Conservation (phyloP, 2,113 vertebrate species). For the Platysternon megacephalum region DNA sequence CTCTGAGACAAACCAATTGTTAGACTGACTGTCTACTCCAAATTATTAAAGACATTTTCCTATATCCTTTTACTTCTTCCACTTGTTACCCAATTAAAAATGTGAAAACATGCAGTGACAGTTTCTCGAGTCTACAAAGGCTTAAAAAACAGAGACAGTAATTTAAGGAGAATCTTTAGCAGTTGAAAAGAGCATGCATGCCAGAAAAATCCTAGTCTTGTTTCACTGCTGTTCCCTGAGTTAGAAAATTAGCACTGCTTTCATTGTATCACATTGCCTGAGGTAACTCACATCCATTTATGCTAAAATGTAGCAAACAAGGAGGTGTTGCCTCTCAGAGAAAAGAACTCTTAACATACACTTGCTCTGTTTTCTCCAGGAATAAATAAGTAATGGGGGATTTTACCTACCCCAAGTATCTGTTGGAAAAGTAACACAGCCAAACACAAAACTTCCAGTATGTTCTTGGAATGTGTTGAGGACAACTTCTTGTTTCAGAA, state of each 20-base stretch:
- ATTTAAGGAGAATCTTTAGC: not conserved
- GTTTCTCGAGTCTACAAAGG: not conserved
- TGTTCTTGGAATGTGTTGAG: too few species aligned
- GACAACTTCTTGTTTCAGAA: too few species aligned
- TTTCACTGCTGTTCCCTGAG: not conserved
- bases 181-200: not conserved
- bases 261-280: not conserved
- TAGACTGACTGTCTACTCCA: not conserved
- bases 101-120: not conserved
- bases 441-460: too few species aligned
- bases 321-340: not conserved
- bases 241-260: not conserved
- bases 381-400: not conserved
- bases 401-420: too few species aligned
- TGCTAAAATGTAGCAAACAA: not conserved
- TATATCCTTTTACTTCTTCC: not conserved
- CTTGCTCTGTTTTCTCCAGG: not conserved
- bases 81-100: not conserved
- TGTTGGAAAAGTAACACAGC: too few species aligned
- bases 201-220: not conserved
- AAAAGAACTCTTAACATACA: not conserved
- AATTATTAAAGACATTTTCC: slow-evolving; percentile 37
- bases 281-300: not conserved
- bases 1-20: slow-evolving; percentile 10
- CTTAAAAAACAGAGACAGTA: not conserved